Conservation (phyloP, 2,797 vertebrate genomes). For the Chrysocyon brachyurus region DNA sequence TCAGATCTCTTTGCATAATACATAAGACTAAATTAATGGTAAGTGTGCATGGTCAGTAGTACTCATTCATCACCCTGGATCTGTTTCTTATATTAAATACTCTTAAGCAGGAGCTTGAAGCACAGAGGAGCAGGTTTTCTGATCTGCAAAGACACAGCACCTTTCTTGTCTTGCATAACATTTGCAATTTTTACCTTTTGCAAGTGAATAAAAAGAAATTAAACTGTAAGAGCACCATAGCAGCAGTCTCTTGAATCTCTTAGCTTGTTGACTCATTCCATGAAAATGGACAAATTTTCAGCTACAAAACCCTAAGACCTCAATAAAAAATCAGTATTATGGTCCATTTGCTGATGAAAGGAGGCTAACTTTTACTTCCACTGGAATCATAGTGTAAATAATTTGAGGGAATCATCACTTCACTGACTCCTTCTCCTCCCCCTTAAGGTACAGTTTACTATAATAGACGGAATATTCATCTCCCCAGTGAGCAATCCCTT, state of each 20-base stretch:
- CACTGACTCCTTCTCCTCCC: constrained; percentile 28
- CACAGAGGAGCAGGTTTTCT: not conserved
- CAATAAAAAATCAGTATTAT: constrained; percentile 22
- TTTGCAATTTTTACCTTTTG: constrained; percentile 42
- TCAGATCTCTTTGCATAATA: constrained; percentile 77
- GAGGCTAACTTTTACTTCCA: constrained; percentile 40
- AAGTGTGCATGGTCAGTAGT: constrained; percentile 31
- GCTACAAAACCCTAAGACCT: not conserved
- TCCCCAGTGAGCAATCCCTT: not conserved
- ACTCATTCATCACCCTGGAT: constrained; percentile 58
- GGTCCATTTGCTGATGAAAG: constrained; percentile 55
- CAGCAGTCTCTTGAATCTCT: not conserved
- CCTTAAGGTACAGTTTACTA: not conserved
- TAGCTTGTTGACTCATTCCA: constrained; percentile 58
- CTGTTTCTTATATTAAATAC: constrained; percentile 66
- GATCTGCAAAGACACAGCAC: constrained; percentile 14
- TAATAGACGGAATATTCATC: constrained; percentile 33
- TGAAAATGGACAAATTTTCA: constrained; percentile 49
- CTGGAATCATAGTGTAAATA: constrained; percentile 45
- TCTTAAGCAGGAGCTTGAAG: constrained; percentile 3
- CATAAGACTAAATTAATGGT: constrained; percentile 72
- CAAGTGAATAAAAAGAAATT: constrained; percentile 7
- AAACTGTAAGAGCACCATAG: constrained; percentile 1
- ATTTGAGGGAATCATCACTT: constrained; percentile 33
- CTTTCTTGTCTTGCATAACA: constrained; percentile 32